Evolutionary conservation across 1,140 invertebrate species (phyloP).

Genomic region (Caerostris darwini): DNA sequence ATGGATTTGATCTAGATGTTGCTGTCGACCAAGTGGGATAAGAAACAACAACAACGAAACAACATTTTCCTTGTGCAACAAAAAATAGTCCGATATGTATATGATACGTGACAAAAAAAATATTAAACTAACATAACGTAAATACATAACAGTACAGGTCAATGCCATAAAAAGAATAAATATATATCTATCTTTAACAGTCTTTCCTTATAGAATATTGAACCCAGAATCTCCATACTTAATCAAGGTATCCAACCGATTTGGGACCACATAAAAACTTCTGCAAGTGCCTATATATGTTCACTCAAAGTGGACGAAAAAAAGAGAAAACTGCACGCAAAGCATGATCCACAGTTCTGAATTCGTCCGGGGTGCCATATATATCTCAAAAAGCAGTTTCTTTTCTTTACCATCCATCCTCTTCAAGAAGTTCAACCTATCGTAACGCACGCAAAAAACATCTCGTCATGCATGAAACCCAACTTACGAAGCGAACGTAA

Average conservation of each 20-base stretch:
- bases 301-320: neutral
- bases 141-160: neutral
- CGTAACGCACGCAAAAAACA: conserved; percentile 40
- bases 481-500: conserved; percentile 12
- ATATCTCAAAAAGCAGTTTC: conserved; percentile 2
- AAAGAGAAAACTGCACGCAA: conserved; percentile 25
- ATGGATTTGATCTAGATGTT: too few relatives aligned
- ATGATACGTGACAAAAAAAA: neutral
- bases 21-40: too few relatives aligned
- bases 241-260: neutral
- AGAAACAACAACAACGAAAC: too few relatives aligned
- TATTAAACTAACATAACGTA: neutral
- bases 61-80: neutral
- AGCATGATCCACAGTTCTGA: neutral
- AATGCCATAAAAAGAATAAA: neutral
- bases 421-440: neutral
- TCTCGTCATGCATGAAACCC: conserved; percentile 47
- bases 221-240: conserved; percentile 44
- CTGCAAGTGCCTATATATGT: neutral
- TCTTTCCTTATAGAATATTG: conserved; percentile 39
- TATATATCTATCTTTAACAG: neutral
- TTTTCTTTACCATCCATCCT: conserved; percentile 14
- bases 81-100: neutral
- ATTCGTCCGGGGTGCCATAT: neutral
- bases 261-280: conserved; percentile 27